These are phyloP conservation scores for Graptemys geographica DNA, from an alignment of 2,797 vertebrate genomes.

Conservation along the genomic window DNA sequence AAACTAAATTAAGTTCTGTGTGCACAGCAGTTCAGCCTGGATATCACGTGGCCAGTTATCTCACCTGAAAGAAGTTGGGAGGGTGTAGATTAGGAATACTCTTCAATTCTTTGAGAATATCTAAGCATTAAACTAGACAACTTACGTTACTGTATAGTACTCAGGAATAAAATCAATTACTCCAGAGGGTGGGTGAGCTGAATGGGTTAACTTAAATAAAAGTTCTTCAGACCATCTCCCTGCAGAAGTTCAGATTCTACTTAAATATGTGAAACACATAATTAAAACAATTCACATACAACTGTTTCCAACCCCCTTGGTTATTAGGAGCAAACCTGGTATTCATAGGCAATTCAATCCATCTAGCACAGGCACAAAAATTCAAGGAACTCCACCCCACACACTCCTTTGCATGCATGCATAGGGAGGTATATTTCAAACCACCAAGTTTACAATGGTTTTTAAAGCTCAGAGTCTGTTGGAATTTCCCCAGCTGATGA, in stretches of 20 bases:
- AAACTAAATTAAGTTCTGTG: neutral
- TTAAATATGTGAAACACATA: neutral
- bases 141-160: neutral
- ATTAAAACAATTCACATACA: neutral
- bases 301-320: neutral
- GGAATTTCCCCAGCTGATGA: constrained; percentile 55
- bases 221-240: neutral
- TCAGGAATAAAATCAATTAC: neutral
- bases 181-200: neutral
- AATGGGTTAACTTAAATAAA: neutral
- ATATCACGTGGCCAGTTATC: neutral
- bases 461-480: constrained; percentile 47
- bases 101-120: neutral
- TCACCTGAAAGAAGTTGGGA: neutral
- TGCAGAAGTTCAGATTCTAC: neutral
- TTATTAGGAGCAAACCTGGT: neutral
- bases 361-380: constrained; percentile 35
- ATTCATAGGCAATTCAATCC: neutral
- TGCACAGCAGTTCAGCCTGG: neutral
- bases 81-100: neutral
- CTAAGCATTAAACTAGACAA: neutral
- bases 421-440: constrained; percentile 15
- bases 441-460: constrained; percentile 35
- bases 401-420: neutral
- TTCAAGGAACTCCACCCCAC: constrained; percentile 21